Base-by-base conservation (phyloP, 2,888 invertebrate genomes). In the Bedellia somnulentella region DNA sequence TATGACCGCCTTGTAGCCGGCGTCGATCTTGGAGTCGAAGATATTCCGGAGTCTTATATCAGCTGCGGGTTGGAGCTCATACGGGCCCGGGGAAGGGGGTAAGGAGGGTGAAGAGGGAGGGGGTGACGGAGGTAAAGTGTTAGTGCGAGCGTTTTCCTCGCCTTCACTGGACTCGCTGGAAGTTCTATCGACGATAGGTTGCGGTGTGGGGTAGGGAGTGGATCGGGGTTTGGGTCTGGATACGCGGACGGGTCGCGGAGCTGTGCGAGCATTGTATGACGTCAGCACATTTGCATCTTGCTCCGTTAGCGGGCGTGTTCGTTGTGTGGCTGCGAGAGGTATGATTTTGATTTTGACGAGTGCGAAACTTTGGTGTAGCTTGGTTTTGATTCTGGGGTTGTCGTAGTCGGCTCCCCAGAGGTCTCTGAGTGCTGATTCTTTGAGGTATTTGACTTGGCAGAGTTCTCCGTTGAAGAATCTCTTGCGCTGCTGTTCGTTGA, bases 391-490 rank as follows among this genome's bases (percentile, higher is more conserved):
- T 12, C 70, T 51, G 5, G 73, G 75, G 34, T 78, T 71, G 34
- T 78, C 70, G 34, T 78, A 78, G 35, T 73, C 76, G 3, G 60
- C 39, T 5, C 77, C 77, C 77, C 77, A 78, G 4, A 78, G 58
- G 27, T 78, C 77, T 42, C 71, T 47, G n/a, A 78, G 76, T 1
- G 77, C 77, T 3, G 77, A 61, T 49, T 78, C 77, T 38, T 78
- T 78, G 2, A 78, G 51, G 36, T 64, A 77, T 8, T 71, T 47
- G 0, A 77, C 77, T 57, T 78, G 77, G 33, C 77, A 78, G 1
- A 78, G 55, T 47, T 78, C 77, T n/a, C 77, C 77, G 36, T 78
- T 78, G 39, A 78, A 78, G 46, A 78, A 78, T 11, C 77, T 45
- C 40, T 77, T 78, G 16, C 77, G 47, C 38, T 78, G 77, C 38